Evolutionary conservation across 92 coral and sea anemone species (phyloP), one percentile per base, ranked within the genome.

Genomic region (Zoanthus gigantus): DNA sequence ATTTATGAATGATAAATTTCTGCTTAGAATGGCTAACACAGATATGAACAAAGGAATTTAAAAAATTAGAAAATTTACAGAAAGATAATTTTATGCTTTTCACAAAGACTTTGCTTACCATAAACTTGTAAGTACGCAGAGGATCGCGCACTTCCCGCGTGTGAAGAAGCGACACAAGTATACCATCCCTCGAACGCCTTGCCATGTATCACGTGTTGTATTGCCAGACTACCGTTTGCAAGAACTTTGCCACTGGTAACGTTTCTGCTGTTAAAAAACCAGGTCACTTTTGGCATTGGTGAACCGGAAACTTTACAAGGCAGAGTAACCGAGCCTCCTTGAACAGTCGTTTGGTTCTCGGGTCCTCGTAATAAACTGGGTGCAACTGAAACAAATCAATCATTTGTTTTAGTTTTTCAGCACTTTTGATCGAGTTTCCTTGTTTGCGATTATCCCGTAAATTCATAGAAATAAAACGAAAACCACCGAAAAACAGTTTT

Each of bases 251-350:
- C 93, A 37, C 67, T 81, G 29, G 89, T 91, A 79, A 87, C 74
- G 80, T 91, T 87, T 32, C 80, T 74, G 63, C 84, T 84, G 83
- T 87, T 87, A 14, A 91, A 78, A 18, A 50, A 28, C 93, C 93
- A 91, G 42, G 88, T 44, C 46, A 91, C 90, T 48, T 77, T 44
- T 1, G 93, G 93, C 73, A 14, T 47, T 14, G 93, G 93, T 1
- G 93, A 87, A 30, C 91, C 93, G 18, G 79, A 87, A 14, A 73
- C 57, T 10, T 52, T 30, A 42, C 93, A 91, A 42, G 88, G 37
- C 8, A 91, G 85, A 1, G 78, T 82, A 18, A 82, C 68, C 28
- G 84, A 53, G 29, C 81, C 34, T 48, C 93, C 93, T 42, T 75
- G 32, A 0, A 71, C 76, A 48, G 78, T 73, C 5, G 83, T 81